A percentile compares a stretch with the other conserved stretches of the same genome.
phyloP scores from a whole-genome alignment of 2,797 vertebrate genomes.

The Mormyrus hasselquistii region DNA sequence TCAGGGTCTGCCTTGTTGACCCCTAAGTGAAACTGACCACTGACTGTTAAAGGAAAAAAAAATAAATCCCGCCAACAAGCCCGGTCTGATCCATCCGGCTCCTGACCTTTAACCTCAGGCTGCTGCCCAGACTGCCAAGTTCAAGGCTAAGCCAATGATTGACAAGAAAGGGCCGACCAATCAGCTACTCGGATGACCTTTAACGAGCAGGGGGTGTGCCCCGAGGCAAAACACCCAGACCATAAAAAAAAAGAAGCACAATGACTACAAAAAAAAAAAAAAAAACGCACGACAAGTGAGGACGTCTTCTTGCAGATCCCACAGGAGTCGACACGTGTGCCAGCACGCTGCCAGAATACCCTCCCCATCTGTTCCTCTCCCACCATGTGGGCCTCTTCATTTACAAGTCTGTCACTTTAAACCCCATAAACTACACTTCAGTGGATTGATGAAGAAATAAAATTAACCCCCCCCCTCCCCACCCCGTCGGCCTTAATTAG shows the following conservation, averaged over 20 bases:
- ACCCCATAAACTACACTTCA: slow-evolving; percentile 50
- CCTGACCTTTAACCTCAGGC: slow-evolving; percentile 36
- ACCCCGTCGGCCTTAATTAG: slow-evolving; percentile 47
- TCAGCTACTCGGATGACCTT: slow-evolving; percentile 5
- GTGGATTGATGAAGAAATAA: slow-evolving; percentile 45
- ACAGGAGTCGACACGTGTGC: not conserved
- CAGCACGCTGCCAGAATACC: slow-evolving; percentile 29
- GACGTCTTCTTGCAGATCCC: not conserved
- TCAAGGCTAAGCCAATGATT: slow-evolving; percentile 47
- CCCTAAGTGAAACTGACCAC: slow-evolving; percentile 31
- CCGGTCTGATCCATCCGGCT: slow-evolving; percentile 19
- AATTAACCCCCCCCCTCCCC: slow-evolving; percentile 38
- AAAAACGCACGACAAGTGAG: not conserved
- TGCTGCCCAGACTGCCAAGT: slow-evolving; percentile 36
- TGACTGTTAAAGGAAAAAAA: slow-evolving; percentile 17
- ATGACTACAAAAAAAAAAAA: not conserved
- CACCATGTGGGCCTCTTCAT: slow-evolving; percentile 31
- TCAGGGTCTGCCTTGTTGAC: not conserved
- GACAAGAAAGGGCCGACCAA: slow-evolving; percentile 5
- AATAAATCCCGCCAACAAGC: slow-evolving; percentile 25
- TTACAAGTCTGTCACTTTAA: slow-evolving; percentile 47
- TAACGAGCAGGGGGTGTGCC: not conserved
- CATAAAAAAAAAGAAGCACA: not conserved
- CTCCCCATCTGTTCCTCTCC: slow-evolving; percentile 36
- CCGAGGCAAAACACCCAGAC: not conserved